Evolutionary conservation across 2,888 invertebrate species (phyloP).

Genomic region (Hydriomena furcata): DNA sequence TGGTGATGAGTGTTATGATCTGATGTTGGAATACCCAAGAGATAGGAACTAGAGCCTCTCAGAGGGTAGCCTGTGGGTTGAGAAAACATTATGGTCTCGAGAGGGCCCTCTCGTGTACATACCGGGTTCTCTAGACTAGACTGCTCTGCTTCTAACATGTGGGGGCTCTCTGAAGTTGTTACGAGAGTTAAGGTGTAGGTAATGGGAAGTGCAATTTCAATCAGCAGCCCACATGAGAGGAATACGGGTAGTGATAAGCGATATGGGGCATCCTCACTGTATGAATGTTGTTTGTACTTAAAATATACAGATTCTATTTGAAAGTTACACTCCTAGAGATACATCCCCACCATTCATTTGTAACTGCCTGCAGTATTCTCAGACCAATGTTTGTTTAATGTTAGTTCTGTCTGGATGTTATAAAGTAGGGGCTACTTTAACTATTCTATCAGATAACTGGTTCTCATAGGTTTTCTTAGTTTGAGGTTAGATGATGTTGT

Average conservation of each 20-base stretch:
- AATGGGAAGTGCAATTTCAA: conserved; percentile 61
- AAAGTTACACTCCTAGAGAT: too few species aligned
- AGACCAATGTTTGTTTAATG: too few species aligned
- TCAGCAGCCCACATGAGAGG: conserved; percentile 61
- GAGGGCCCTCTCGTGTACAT: conserved; percentile 61
- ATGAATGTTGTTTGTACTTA: conserved; percentile 28
- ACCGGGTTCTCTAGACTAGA: conserved; percentile 76
- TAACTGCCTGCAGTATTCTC: too few species aligned
- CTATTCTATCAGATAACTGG: too few species aligned
- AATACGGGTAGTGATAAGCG: conserved; percentile 60
- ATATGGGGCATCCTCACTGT: conserved; percentile 60
- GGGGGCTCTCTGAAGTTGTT: conserved; percentile 63
- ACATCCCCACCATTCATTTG: too few species aligned
- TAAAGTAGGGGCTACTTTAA: too few species aligned
- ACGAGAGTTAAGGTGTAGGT: conserved; percentile 30
- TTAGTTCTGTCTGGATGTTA: too few species aligned
- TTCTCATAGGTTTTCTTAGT: too few species aligned
- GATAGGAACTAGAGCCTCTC: conserved; percentile 54
- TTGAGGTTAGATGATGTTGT: too few species aligned
- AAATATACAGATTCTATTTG: too few species aligned
- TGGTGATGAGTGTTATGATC: conserved; percentile 40
- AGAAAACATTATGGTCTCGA: conserved; percentile 73
- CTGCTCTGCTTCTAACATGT: conserved; percentile 59
- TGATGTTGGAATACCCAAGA: conserved; percentile 26
- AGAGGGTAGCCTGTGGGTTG: conserved; percentile 63